A percentile compares a stretch with the other conserved stretches of the same genome.
Conservation (phyloP, 2,888 invertebrate species). For the Alsophila aescularia region DNA sequence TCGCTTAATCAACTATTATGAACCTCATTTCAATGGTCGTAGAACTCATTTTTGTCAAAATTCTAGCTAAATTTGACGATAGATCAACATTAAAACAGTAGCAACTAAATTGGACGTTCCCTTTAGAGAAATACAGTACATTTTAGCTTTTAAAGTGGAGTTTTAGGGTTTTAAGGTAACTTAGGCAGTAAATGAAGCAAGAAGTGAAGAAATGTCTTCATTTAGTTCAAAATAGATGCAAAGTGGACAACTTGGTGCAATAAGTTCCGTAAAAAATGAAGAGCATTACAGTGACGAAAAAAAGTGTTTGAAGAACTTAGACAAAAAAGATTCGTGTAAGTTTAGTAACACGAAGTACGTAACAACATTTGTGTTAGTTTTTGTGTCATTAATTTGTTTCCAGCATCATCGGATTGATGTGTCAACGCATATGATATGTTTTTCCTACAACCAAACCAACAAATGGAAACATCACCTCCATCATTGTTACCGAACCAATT, state of each 20-base stretch:
- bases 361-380: no score
- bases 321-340: background rate
- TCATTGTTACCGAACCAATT: constrained; percentile 2
- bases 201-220: constrained; percentile 29
- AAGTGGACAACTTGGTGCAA: constrained; percentile 1
- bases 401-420: no score
- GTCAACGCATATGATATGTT: no score
- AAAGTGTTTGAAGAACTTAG: background rate
- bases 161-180: constrained; percentile 20
- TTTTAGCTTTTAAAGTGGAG: constrained; percentile 2
- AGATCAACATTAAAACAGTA: background rate
- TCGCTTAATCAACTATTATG: constrained; percentile 20
- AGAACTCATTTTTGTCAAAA: constrained; percentile 11
- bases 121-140: background rate
- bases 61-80: background rate
- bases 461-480: background rate
- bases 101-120: constrained; percentile 1
- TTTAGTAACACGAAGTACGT: no score
- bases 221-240: constrained; percentile 18
- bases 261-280: background rate
- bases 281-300: background rate
- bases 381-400: no score
- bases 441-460: background rate
- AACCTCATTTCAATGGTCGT: background rate
- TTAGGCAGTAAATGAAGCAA: constrained; percentile 25